Evolutionary conservation across 1,140 invertebrate species (phyloP).

Genomic region (Drosophila quadrilineata): DNA sequence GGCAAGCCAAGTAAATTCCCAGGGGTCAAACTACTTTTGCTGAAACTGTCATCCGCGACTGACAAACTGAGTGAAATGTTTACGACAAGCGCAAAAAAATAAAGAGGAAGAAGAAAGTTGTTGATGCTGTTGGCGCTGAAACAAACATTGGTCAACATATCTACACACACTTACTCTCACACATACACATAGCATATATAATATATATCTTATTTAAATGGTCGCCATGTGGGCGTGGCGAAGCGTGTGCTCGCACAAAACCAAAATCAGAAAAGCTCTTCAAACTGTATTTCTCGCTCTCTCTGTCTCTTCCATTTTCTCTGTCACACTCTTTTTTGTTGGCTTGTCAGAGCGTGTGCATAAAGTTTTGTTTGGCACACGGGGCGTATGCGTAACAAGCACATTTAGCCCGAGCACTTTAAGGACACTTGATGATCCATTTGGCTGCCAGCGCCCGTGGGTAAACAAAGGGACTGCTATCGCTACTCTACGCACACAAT

Average conservation of each 20-base stretch:
- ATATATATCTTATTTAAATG: slow-evolving; percentile 34
- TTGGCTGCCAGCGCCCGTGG: slow-evolving; percentile 45
- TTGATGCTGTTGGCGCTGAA: slow-evolving; percentile 25
- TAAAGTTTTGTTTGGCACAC: slow-evolving; percentile 63
- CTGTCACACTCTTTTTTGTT: too few species aligned
- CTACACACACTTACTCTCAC: neutral
- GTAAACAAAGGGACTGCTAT: slow-evolving; percentile 50
- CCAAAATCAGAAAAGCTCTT: slow-evolving; percentile 37
- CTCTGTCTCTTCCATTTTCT: too few species aligned
- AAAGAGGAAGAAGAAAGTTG: too few species aligned
- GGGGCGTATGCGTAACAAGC: slow-evolving; percentile 67
- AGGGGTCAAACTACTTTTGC: slow-evolving; percentile 46
- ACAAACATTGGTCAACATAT: slow-evolving; percentile 11
- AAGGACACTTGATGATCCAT: slow-evolving; percentile 33
- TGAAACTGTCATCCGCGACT: slow-evolving; percentile 25
- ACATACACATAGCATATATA: neutral
- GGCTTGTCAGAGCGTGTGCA: slow-evolving; percentile 41
- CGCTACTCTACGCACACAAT: too few species aligned
- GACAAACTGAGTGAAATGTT: slow-evolving; percentile 41
- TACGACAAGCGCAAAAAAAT: slow-evolving; percentile 32
- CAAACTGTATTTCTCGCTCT: too few species aligned
- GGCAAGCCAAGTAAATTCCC: slow-evolving; percentile 27
- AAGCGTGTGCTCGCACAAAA: slow-evolving; percentile 10
- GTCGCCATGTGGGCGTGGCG: slow-evolving; percentile 19
- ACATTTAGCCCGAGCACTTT: slow-evolving; percentile 41